Conservation (phyloP, 1,140 invertebrate species). For the Holotrichia oblita region DNA sequence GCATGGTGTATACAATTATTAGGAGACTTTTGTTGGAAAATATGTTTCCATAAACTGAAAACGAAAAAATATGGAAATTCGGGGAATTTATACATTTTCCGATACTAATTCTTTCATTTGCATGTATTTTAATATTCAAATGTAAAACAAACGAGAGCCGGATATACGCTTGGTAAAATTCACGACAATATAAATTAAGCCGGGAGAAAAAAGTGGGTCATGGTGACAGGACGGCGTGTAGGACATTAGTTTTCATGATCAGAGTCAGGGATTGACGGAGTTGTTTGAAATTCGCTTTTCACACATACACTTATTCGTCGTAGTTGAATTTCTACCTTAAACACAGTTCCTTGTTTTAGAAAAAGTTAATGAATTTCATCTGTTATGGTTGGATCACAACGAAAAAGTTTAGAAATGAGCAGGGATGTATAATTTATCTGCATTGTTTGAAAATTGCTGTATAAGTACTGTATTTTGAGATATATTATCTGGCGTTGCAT, state of each 20-base stretch:
- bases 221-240: conserved; percentile 28
- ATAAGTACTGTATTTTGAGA: too few relatives aligned
- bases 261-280: conserved; percentile 11
- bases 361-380: too few relatives aligned
- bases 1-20: neutral
- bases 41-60: conserved; percentile 9
- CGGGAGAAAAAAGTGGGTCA: conserved; percentile 14
- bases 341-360: too few relatives aligned
- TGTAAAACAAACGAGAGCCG: conserved; percentile 12
- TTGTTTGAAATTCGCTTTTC: neutral
- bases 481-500: too few relatives aligned
- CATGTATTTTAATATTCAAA: conserved; percentile 33
- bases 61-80: conserved; percentile 15
- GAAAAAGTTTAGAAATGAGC: too few relatives aligned
- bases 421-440: too few relatives aligned
- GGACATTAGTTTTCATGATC: conserved; percentile 28
- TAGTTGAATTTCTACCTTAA: too few relatives aligned
- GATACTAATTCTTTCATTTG: conserved; percentile 32
- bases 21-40: neutral
- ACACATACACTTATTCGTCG: neutral
- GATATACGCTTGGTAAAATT: conserved; percentile 18
- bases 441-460: too few relatives aligned
- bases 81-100: conserved; percentile 9
- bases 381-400: too few relatives aligned
- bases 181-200: conserved; percentile 27